Evolutionary conservation across 2,797 vertebrate species (phyloP), one percentile per base, ranked within the genome.

Genomic region (Parambassis ranga): DNA sequence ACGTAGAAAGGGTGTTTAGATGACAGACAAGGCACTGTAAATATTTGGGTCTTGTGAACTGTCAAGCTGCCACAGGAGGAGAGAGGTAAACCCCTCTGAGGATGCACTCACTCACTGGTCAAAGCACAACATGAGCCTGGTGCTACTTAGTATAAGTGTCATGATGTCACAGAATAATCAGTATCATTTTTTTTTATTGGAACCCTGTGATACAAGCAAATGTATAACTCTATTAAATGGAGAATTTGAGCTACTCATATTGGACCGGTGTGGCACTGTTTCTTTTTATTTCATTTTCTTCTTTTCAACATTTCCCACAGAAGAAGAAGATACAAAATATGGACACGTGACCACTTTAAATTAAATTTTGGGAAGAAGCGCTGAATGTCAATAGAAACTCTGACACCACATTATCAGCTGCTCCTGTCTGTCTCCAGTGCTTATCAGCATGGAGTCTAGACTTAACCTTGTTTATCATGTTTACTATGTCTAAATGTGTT

Each of bases 1-100:
- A 77, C 39, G 65, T 55, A 71, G 58, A 70, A 55, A 68, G 48
- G 48, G 75, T 85, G 83, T 87, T 90, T 86, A 81, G 76, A 82
- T 84, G 77, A 82, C 71, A 70, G 82, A 88, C 66, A 56, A 65
- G 71, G 77, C 51, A 41, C 69, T 70, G 69, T 88, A 84, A 91
- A 90, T 89, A 86, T 90, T 84, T 86, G 65, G 74, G 55, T 79
- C 73, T 75, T n/a, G 55, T 57, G 30, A 56, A 35, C 60, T 61
- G 69, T 69, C 65, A 60, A 79, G 60, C 74, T 58, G 52, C 55
- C 30, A 52, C 39, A 35, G 55, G 61, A 77, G 16, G 67, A 78
- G 28, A 65, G 67, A 79, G 62, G 74, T 77, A 64, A 77, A 88
- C 56, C 41, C 41, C 56, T 65, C 49, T 18, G 51, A 37, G 67